These are phyloP conservation scores for Danio tinwini DNA, from an alignment of 2,797 vertebrate species.

Conservation along the genomic window DNA sequence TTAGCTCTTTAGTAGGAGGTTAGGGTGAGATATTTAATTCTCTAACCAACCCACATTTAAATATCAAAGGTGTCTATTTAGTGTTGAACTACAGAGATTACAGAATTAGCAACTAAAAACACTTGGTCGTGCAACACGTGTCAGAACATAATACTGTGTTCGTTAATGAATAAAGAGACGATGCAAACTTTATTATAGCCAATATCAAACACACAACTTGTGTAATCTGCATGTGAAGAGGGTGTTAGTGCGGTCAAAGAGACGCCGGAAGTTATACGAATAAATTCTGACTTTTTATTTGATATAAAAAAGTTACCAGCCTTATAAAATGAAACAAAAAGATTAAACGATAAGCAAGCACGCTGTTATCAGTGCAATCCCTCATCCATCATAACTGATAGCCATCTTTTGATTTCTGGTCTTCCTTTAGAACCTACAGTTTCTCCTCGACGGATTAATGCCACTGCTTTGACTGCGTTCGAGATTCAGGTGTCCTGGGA, in stretches of 20 bases:
- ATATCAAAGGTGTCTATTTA: neutral
- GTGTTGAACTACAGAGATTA: neutral
- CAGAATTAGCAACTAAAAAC: neutral
- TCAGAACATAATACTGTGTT: neutral
- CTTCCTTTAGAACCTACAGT: slow-evolving; percentile 84
- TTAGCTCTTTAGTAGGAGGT: no score
- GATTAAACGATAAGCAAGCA: neutral
- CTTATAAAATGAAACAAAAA: neutral
- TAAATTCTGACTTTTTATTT: neutral
- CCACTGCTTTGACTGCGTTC: slow-evolving; percentile 86
- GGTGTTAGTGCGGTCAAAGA: neutral
- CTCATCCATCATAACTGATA: neutral
- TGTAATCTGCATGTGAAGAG: neutral
- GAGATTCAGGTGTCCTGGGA: slow-evolving; percentile 95
- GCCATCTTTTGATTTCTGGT: neutral
- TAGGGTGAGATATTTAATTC: no score
- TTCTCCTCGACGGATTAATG: slow-evolving; percentile 84
- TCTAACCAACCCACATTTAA: neutral
- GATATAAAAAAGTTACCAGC: neutral
- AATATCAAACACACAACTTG: neutral
- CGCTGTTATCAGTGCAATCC: no score
- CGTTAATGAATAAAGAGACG: neutral
- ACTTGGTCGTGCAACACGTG: neutral
- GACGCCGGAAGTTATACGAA: neutral
- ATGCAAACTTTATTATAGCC: neutral